phyloP scores from a whole-genome alignment of 2,113 vertebrate genomes.

The Chionomys nivalis region DNA sequence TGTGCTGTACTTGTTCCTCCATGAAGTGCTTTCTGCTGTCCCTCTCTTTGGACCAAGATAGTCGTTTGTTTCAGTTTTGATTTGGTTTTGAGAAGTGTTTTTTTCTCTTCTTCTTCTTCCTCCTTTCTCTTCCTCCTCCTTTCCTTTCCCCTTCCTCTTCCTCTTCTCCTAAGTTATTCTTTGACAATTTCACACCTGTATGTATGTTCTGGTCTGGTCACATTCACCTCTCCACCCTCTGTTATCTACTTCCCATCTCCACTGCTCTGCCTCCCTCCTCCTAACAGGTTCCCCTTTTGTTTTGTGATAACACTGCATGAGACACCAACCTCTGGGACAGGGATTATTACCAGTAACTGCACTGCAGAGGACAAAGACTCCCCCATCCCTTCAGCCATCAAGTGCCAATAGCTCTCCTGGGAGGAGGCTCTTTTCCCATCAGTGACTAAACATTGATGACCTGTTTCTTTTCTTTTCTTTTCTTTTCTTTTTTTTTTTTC shows the following conservation, averaged over 20 bases:
- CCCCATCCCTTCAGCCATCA: neutral
- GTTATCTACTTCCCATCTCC: neutral
- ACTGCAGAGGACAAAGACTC: neutral
- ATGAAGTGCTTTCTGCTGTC: neutral
- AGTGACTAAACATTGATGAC: neutral
- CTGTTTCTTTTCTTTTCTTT: neutral
- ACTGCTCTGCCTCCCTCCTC: neutral
- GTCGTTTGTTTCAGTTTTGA: neutral
- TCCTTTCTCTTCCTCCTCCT: too few relatives aligned
- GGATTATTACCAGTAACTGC: neutral
- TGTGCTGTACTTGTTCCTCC: neutral
- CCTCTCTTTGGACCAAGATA: neutral
- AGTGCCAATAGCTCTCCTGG: neutral
- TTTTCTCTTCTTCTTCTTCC: fast-evolving
- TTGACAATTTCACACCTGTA: neutral
- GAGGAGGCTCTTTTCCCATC: neutral
- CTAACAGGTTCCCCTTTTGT: neutral
- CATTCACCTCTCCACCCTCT: neutral
- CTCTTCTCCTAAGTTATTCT: neutral
- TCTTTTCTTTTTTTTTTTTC: neutral
- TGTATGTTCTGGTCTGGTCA: neutral
- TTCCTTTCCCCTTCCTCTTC: too few relatives aligned
- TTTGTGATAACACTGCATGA: neutral
- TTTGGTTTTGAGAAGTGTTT: neutral
- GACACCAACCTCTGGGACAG: neutral